phyloP scores from a whole-genome alignment of 2,113 vertebrate genomes.

The Xyrauchen texanus region DNA sequence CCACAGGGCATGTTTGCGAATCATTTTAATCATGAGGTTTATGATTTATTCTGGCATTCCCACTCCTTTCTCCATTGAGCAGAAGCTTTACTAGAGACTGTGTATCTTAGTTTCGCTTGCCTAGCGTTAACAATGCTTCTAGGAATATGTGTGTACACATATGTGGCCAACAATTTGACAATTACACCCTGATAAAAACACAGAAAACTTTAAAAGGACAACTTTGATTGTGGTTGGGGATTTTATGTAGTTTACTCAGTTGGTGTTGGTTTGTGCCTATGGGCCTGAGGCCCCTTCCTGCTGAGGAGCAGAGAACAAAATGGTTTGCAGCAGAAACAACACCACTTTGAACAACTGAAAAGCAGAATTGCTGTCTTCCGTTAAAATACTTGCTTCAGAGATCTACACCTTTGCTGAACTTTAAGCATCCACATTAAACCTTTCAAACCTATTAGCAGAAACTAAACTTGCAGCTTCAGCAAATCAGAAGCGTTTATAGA shows the following conservation, averaged over 20 bases:
- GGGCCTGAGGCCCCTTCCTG: slow-evolving; percentile 24
- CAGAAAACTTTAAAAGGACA: slow-evolving; percentile 2
- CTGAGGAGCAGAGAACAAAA: slow-evolving; percentile 14
- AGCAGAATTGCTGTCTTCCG: not conserved
- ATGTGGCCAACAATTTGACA: not conserved
- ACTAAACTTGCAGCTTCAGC: not conserved
- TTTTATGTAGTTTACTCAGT: slow-evolving; percentile 24
- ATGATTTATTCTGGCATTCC: slow-evolving; percentile 28
- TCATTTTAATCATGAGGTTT: slow-evolving; percentile 25
- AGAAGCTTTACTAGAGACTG: not conserved
- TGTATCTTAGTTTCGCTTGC: not conserved
- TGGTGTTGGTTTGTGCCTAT: not conserved
- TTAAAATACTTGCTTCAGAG: not conserved
- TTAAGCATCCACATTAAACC: not conserved
- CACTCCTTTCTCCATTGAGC: not conserved
- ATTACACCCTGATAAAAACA: not conserved
- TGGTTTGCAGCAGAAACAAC: slow-evolving; percentile 2
- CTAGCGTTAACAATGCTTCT: slow-evolving; percentile 5
- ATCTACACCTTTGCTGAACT: not conserved
- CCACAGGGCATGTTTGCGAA: slow-evolving; percentile 31
- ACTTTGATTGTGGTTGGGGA: slow-evolving; percentile 16
- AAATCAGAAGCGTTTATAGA: not conserved
- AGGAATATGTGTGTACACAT: not conserved
- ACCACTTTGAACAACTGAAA: not conserved
- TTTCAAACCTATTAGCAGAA: too few species aligned